Evolutionary conservation across 2,797 vertebrate genomes (phyloP).

Genomic region (Chaetophractus vellerosus): DNA sequence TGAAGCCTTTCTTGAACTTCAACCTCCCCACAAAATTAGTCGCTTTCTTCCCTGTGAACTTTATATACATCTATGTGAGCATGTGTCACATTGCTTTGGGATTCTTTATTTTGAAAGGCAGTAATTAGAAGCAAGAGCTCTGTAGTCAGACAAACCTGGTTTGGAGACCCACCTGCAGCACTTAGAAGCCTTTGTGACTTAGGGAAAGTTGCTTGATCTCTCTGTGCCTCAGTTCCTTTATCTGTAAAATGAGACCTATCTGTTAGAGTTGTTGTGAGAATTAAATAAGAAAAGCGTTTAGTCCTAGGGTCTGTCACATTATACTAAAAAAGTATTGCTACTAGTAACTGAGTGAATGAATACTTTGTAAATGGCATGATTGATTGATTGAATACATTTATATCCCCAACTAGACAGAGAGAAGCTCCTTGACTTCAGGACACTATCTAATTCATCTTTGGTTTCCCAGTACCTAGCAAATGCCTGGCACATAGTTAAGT

Average conservation of each 20-base stretch:
- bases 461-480: slow-evolving; percentile 1
- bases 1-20: slow-evolving; percentile 53
- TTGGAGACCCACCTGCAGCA: background rate
- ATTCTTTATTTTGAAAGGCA: slow-evolving; percentile 50
- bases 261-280: background rate
- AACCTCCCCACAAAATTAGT: slow-evolving; percentile 43
- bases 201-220: background rate
- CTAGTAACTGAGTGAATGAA: slow-evolving; percentile 44
- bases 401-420: slow-evolving; percentile 39
- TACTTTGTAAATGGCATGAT: slow-evolving; percentile 43
- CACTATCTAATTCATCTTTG: background rate
- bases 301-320: background rate
- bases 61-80: background rate
- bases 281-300: background rate
- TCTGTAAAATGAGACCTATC: background rate
- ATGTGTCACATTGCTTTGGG: background rate
- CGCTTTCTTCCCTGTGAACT: slow-evolving; percentile 28
- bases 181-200: slow-evolving; percentile 42
- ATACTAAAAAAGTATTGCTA: background rate
- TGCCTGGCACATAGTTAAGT: slow-evolving; percentile 8
- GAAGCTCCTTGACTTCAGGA: background rate
- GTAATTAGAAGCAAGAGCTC: background rate
- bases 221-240: slow-evolving; percentile 50
- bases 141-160: background rate
- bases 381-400: slow-evolving; percentile 8